Evolutionary conservation across 2,797 vertebrate genomes (phyloP).

Genomic region (Tapera naevia): DNA sequence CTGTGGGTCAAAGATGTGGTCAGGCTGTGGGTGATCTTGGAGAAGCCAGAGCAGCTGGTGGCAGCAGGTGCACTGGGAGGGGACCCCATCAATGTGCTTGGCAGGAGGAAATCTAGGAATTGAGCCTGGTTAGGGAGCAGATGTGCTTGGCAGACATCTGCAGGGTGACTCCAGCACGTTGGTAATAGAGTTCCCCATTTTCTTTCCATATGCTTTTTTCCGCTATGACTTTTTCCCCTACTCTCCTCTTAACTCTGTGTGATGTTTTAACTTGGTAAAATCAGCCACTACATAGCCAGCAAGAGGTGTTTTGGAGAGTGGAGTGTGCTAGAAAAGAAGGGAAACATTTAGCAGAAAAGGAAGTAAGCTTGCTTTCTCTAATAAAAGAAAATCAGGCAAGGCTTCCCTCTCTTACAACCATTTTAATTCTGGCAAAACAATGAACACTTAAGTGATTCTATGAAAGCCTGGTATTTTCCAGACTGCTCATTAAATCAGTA

Average conservation of each 20-base stretch:
- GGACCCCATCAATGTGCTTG: rapidly evolving
- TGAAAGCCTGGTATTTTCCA: background rate
- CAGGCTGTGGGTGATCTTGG: background rate
- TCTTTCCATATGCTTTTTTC: background rate
- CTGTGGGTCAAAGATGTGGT: background rate
- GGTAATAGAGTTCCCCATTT: background rate
- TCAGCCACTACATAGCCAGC: background rate
- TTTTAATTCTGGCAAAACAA: background rate
- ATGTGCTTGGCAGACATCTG: background rate
- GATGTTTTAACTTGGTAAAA: background rate
- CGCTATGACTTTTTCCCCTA: background rate
- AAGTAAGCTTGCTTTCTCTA: background rate
- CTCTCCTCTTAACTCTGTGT: background rate
- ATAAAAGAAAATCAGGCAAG: background rate
- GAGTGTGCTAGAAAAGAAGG: background rate
- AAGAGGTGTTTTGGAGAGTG: background rate
- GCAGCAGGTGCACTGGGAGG: background rate
- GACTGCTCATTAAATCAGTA: background rate
- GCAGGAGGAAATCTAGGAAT: rapidly evolving
- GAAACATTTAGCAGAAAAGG: background rate
- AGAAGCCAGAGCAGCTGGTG: background rate
- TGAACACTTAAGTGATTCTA: background rate
- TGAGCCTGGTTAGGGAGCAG: background rate
- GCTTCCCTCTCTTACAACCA: background rate
- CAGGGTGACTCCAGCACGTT: background rate